Conservation (phyloP, 2,113 vertebrate species). For the Myanophis thanlyinensis region DNA sequence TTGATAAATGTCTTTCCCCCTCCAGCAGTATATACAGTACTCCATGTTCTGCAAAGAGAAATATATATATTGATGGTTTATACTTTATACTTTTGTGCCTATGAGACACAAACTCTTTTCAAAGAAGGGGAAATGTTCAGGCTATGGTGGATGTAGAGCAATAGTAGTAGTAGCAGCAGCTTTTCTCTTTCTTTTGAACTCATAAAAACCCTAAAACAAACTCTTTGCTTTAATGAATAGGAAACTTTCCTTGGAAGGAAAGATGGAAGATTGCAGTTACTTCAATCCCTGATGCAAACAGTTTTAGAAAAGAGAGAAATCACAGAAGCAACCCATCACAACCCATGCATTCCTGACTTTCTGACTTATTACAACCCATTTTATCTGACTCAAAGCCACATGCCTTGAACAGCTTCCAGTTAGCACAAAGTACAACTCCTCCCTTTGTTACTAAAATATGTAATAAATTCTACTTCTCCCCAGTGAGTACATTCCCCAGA, state of each 20-base stretch:
- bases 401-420: not conserved
- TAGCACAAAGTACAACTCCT: constrained; percentile 19
- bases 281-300: not conserved
- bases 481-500: constrained; percentile 9
- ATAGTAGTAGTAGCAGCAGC: not conserved
- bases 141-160: not conserved
- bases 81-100: not conserved
- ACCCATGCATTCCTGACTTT: constrained; percentile 39
- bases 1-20: not conserved
- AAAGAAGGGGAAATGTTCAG: not conserved
- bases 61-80: not conserved
- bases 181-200: constrained; percentile 17
- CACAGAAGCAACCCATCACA: constrained; percentile 1
- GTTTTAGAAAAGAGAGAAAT: not conserved
- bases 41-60: not conserved
- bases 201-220: constrained; percentile 5
- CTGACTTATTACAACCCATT: constrained; percentile 18
- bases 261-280: not conserved
- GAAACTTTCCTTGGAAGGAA: not conserved
- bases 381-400: constrained; percentile 18
- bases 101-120: not conserved
- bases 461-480: constrained; percentile 3
- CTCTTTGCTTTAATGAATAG: not conserved
- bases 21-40: not conserved
- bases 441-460: constrained; percentile 34